Conservation (phyloP, 2,797 vertebrate genomes). For the Phoebastria nigripes region DNA sequence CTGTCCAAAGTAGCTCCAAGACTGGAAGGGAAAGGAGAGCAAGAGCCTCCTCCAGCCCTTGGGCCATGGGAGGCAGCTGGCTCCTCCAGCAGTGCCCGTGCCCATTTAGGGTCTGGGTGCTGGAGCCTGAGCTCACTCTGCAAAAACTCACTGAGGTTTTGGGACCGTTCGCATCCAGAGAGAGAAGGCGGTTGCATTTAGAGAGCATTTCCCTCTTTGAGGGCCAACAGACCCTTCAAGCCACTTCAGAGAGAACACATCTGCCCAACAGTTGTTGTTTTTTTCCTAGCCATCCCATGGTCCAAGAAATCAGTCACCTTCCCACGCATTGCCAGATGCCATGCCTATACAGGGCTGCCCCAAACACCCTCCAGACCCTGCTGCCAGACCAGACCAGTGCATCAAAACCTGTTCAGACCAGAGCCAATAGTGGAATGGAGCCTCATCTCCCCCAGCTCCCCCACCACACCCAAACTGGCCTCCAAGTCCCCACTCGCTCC, state of each 20-base stretch:
- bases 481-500: neutral
- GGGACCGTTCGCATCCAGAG: neutral
- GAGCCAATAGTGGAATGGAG: neutral
- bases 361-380: neutral
- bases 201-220: neutral
- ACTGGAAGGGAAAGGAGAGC: neutral
- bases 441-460: neutral
- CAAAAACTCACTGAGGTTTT: neutral
- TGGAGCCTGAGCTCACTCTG: neutral
- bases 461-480: neutral
- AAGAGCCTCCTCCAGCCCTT: neutral
- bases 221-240: neutral
- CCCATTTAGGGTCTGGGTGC: neutral
- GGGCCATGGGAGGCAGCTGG: neutral
- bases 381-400: neutral
- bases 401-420: neutral
- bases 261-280: slow-evolving; percentile 10
- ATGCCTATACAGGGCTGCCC: neutral
- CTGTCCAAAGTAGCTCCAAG: neutral
- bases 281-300: neutral
- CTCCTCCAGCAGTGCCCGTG: neutral
- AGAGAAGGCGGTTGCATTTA: neutral
- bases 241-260: slow-evolving; percentile 23
- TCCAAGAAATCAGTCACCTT: neutral
- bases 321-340: neutral